These are phyloP conservation scores for Phoxinus phoxinus DNA, from an alignment of 2,113 vertebrate species.

Conservation along the genomic window DNA sequence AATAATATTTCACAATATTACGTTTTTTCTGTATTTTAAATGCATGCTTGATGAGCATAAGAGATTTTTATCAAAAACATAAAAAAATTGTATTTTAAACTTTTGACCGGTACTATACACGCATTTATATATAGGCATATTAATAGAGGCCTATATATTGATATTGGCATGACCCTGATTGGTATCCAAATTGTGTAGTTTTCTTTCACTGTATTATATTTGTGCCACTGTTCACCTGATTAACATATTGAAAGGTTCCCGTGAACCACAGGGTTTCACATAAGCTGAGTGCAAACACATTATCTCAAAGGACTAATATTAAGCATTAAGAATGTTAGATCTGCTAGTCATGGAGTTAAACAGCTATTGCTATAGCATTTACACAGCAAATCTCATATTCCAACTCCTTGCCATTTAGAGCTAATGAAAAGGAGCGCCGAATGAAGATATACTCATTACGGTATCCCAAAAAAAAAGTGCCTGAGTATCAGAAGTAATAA, in stretches of 20 bases:
- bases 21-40: too few species aligned
- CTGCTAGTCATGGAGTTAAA: not conserved
- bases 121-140: too few species aligned
- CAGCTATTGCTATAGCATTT: not conserved
- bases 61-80: too few species aligned
- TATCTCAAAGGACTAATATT: not conserved
- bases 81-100: too few species aligned
- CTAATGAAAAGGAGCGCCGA: slow-evolving; percentile 37
- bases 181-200: too few species aligned
- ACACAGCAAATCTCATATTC: slow-evolving; percentile 20
- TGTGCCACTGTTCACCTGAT: not conserved
- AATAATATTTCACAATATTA: too few species aligned
- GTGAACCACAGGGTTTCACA: not conserved
- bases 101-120: too few species aligned
- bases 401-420: not conserved
- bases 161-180: too few species aligned
- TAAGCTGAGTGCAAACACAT: not conserved
- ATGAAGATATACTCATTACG: slow-evolving; percentile 50
- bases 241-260: not conserved
- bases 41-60: too few species aligned
- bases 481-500: slow-evolving; percentile 36
- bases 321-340: not conserved
- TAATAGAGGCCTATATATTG: too few species aligned
- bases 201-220: not conserved
- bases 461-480: not conserved